Percentiles rank a stretch among this genome's conserved stretches.
These are phyloP conservation scores for Linurgus olivaceus DNA, from an alignment of 2,797 vertebrate species.

Conservation along the genomic window DNA sequence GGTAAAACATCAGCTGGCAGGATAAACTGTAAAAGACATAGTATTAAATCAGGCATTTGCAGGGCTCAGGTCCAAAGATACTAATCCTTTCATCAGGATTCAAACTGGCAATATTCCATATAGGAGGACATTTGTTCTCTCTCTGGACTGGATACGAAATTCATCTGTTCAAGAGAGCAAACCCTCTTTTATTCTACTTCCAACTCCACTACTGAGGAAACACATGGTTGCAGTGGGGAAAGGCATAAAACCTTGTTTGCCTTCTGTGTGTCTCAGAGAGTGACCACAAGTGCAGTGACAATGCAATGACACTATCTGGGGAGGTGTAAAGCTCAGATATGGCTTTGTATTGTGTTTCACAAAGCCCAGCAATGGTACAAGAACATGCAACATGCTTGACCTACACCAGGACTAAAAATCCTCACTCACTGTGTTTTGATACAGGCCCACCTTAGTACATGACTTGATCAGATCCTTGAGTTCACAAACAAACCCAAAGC, in stretches of 20 bases:
- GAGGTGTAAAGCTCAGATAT: background rate
- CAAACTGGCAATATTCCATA: background rate
- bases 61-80: background rate
- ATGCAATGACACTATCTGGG: background rate
- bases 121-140: background rate
- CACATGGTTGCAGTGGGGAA: background rate
- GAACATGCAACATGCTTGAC: background rate
- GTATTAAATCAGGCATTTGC: conserved; percentile 23
- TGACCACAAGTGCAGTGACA: background rate
- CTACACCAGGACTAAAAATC: background rate
- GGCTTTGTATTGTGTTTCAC: background rate
- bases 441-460: background rate
- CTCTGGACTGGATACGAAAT: background rate
- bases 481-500: background rate
- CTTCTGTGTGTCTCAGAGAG: background rate
- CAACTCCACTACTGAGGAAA: background rate
- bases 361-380: background rate
- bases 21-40: background rate
- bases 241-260: background rate
- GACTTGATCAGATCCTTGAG: background rate
- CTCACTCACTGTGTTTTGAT: background rate
- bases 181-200: background rate
- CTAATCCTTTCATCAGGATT: conserved; percentile 18
- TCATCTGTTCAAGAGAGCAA: background rate
- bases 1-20: background rate